Conservation (phyloP, 2,888 invertebrate species). For the Ectemnius cavifrons region DNA sequence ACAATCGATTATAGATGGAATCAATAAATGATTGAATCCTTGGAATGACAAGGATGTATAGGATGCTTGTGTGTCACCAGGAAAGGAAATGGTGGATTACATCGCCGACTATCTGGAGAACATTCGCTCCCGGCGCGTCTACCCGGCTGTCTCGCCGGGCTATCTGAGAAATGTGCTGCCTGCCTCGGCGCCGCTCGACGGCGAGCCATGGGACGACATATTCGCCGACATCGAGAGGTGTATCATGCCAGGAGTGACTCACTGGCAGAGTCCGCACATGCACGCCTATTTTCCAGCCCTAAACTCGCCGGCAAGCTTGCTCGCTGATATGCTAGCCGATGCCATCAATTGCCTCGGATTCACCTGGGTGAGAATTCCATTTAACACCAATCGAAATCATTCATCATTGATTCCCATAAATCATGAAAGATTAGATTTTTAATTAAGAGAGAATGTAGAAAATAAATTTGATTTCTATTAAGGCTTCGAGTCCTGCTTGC, state of each 20-base stretch:
- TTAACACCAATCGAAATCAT: too few relatives aligned
- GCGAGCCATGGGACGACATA: constrained; percentile 95
- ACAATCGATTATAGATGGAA: too few relatives aligned
- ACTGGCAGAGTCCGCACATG: constrained; percentile 99
- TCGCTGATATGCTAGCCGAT: constrained; percentile 97
- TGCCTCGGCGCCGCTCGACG: constrained; percentile 89
- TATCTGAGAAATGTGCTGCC: constrained; percentile 94
- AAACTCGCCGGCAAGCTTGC: constrained; percentile 94
- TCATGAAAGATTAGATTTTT: not conserved
- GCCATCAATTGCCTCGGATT: constrained; percentile 96
- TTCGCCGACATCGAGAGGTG: constrained; percentile 95
- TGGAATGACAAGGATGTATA: too few relatives aligned
- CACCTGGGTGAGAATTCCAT: constrained; percentile 89
- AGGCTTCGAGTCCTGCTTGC: constrained; percentile 98
- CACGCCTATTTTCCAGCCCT: constrained; percentile 98
- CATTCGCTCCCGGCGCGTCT: constrained; percentile 93
- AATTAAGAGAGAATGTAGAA: not conserved
- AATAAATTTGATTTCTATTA: constrained; percentile 21
- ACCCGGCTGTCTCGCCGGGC: constrained; percentile 96
- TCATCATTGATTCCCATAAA: not conserved
- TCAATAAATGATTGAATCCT: too few relatives aligned
- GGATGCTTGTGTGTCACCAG: constrained; percentile 77
- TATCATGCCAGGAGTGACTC: constrained; percentile 98
- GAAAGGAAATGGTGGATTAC: constrained; percentile 99
- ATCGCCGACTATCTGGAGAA: constrained; percentile 97